Conservation (phyloP, 1,140 invertebrate genomes). For the Nautilus pompilius region DNA sequence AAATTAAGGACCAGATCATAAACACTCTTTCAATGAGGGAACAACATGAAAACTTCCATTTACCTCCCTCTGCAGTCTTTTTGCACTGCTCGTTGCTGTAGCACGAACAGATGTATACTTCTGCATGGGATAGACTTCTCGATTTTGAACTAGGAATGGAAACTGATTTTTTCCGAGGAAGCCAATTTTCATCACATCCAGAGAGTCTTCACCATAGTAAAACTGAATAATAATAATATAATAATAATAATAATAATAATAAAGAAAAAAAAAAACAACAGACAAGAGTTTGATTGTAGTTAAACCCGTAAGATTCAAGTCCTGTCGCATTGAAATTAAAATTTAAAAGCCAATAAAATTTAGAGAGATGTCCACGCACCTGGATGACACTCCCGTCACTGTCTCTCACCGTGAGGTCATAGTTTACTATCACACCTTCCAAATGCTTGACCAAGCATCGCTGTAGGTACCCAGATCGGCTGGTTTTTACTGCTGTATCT, state of each 20-base stretch:
- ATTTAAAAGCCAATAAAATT: too few relatives aligned
- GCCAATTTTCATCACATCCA: constrained; percentile 85
- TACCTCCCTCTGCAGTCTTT: too few relatives aligned
- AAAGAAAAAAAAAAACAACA: constrained; percentile 3
- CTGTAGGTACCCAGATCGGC: constrained; percentile 96
- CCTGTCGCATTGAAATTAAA: too few relatives aligned
- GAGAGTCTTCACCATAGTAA: constrained; percentile 96
- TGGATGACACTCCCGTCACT: constrained; percentile 92
- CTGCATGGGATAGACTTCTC: too few relatives aligned
- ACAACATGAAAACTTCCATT: too few relatives aligned
- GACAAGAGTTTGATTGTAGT: too few relatives aligned
- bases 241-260: neutral
- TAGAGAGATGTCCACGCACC: too few relatives aligned
- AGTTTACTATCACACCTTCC: constrained; percentile 86
- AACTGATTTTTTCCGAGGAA: constrained; percentile 80
- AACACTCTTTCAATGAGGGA: too few relatives aligned
- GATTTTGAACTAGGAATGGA: constrained; percentile 78
- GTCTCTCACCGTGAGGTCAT: constrained; percentile 94
- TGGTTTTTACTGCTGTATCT: constrained; percentile 81
- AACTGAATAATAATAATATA: constrained; percentile 59
- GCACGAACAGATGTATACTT: too few relatives aligned
- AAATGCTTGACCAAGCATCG: constrained; percentile 97
- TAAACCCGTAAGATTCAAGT: too few relatives aligned
- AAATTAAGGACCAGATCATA: too few relatives aligned
- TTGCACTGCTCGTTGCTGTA: too few relatives aligned